Conservation (phyloP, 2,113 vertebrate species). For the Sialia sialis region DNA sequence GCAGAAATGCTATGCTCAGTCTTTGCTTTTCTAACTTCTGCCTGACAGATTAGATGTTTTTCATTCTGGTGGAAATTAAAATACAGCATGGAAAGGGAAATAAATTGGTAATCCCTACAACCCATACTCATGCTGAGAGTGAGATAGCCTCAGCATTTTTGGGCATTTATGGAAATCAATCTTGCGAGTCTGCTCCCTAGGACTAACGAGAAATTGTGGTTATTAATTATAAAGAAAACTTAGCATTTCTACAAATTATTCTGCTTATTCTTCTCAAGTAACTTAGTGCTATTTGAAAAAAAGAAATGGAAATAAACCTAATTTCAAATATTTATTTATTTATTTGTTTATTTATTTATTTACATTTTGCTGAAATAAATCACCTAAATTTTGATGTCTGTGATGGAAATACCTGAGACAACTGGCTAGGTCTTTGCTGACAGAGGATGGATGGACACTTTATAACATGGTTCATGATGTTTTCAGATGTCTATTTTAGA, state of each 20-base stretch:
- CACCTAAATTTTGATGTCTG: background rate
- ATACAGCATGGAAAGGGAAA: background rate
- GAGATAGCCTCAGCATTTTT: background rate
- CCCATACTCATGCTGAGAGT: background rate
- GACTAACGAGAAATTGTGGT: background rate
- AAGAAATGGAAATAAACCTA: background rate
- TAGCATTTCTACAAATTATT: background rate
- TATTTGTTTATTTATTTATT: no score
- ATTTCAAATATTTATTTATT: background rate
- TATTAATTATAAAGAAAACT: background rate
- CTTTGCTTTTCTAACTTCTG: background rate
- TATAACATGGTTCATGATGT: background rate
- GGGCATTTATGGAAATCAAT: background rate
- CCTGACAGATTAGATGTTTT: background rate
- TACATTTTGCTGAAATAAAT: background rate
- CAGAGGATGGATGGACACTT: background rate
- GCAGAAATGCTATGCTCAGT: accelerated
- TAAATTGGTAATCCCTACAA: background rate
- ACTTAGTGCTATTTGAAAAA: background rate
- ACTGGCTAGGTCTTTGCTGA: background rate
- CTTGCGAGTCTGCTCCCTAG: background rate
- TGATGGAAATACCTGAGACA: background rate
- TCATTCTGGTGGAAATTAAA: background rate
- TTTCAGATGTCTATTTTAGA: background rate
- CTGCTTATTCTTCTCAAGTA: background rate